Evolutionary conservation across 2,113 vertebrate species (phyloP), one percentile per base, ranked within the genome.

Genomic region (Microcebus jonahi): DNA sequence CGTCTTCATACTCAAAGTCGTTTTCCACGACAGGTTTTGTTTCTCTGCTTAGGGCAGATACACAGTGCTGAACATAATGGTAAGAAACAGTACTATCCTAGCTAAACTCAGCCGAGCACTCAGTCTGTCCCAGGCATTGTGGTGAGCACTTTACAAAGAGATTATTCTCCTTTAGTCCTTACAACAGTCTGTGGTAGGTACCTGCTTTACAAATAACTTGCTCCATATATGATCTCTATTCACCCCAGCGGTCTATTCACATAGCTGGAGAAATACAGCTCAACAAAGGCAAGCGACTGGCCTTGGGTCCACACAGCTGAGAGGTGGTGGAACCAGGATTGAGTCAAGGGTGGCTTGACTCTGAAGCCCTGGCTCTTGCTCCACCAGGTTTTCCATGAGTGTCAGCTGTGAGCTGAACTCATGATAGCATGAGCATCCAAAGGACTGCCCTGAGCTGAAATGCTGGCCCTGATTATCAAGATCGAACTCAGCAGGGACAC

Each of bases 111-210:
- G 50, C 59, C 31, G 79, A 80, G 76, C 80, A 59, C 61, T 36
- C 68, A 10, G 36, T 80, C 89, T 65, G 65, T 76, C 70, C 70
- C 39, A 84, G 92, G 83, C 63, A 65, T 75, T 70, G 29, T 89
- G 90, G 17, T 75, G 57, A 80, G 45, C 39, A 23, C 50, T 85
- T 90, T 65, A 93, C 75, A 96, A 85, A 93, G 79, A 59, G 68
- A 23, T 13, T 53, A 86, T 42, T 91, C 65, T 80, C 34, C 55
- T 93, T 71, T 95, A 91, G 75, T 95, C 68, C 53, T 67, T 25
- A 7, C 29, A 71, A 42, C 75, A 21, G 5, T 88, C 80, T n/a
- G 50, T 71, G 50, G 75, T 65, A 76, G 77, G 83, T 27, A 65
- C 10, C 36, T 29, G n/a, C 36, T 89, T 82, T 80, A 93, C 73